Base-by-base conservation (phyloP, 1,140 invertebrate genomes). In the Macrotrachela quadricornifera region DNA sequence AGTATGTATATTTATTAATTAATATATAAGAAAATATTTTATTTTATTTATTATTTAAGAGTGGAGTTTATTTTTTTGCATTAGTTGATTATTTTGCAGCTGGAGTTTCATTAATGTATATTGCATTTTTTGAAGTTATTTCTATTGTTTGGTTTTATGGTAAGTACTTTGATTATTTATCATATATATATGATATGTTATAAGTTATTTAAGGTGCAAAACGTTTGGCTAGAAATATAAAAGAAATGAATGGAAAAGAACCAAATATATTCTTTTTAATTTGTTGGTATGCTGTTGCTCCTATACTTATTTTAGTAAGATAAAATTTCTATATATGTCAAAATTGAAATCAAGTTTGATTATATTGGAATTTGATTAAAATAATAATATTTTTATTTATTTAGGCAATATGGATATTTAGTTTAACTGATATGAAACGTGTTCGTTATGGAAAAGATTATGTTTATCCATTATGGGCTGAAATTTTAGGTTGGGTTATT, bases 31-130 rank as follows among this genome's bases (percentile, higher is more conserved):
- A 30, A 30, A 30, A 30, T 30, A 30, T 4, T 30, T 30, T 8
- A 4, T 30, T 4, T 30, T 30, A 2, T 30, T 30, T n/a, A n/a
- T n/a, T n/a, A 56, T 68, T 68, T 51, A 65, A 82, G 79, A 85
- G 84, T 57, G 86, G 85, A 56, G 86, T 88, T 59, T 90, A 84
- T 61, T 82, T 83, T 61, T 90, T 91, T 66, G 82, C 86, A 75
- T 68, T 90, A 38, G 81, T 90, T 63, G 85, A 91, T 64, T 84
- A 85, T 65, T 91, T 87, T 65, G 80, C 84, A 8, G 83, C 85
- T 15, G 85, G 83, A 0, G 77, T 87, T 56, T 85, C 83, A 10
- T 80, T 88, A 40, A 86, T 87, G 75, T 85, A 85, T 60, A 72
- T 90, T 40, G 84, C 84, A 39, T 85, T 90, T 64, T 85, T 88